Conservation (phyloP, 2,113 vertebrate species). For the Naja naja region DNA sequence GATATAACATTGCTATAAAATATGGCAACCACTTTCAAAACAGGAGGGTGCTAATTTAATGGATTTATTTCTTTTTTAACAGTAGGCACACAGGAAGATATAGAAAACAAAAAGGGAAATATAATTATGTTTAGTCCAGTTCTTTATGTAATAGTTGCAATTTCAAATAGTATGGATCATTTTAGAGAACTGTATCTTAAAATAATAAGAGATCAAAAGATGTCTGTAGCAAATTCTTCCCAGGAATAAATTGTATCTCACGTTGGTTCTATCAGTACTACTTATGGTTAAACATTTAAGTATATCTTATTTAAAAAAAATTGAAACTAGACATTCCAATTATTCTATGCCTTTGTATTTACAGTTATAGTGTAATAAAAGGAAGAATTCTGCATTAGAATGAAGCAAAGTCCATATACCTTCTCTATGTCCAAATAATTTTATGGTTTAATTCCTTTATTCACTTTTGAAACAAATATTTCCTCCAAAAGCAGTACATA, state of each 20-base stretch:
- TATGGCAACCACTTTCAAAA: background rate
- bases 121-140: background rate
- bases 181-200: background rate
- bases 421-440: background rate
- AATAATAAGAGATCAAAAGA: background rate
- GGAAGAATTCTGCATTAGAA: background rate
- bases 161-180: background rate
- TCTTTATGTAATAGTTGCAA: background rate
- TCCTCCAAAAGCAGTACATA: background rate
- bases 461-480: background rate
- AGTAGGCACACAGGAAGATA: background rate
- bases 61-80: background rate
- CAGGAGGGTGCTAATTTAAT: background rate
- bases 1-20: background rate
- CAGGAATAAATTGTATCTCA: background rate
- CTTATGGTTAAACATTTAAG: background rate
- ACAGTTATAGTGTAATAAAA: background rate
- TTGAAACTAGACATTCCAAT: background rate
- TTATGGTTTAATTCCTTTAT: background rate
- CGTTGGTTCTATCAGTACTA: background rate
- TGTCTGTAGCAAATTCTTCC: background rate
- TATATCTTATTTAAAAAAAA: background rate
- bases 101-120: background rate
- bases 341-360: background rate
- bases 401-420: background rate